Conservation (phyloP, 2,888 invertebrate genomes). For the Siphonodentalium dalli region DNA sequence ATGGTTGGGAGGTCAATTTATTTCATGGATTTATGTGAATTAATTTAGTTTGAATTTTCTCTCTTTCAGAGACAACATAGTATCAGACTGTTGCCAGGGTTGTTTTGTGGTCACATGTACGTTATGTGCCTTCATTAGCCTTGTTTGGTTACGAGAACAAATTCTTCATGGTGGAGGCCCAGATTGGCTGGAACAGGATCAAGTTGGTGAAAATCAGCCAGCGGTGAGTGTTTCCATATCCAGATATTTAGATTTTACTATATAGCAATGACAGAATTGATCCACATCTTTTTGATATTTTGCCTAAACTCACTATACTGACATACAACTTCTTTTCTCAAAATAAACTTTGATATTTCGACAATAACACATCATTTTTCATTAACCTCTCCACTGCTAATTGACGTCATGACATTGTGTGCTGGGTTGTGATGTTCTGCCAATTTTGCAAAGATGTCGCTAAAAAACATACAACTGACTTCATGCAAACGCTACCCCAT, state of each 20-base stretch:
- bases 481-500: no score
- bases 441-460: no score
- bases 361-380: not conserved
- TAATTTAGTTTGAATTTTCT: not conserved
- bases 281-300: not conserved
- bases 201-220: constrained; percentile 39
- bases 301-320: not conserved
- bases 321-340: not conserved
- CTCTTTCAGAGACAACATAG: constrained; percentile 77
- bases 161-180: constrained; percentile 97
- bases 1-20: no score
- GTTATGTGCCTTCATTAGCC: constrained; percentile 91
- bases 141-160: constrained; percentile 97
- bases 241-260: not conserved
- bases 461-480: no score
- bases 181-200: constrained; percentile 83
- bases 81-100: constrained; percentile 93
- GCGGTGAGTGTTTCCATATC: constrained; percentile 32
- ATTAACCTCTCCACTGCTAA: no score
- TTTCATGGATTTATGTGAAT: no score
- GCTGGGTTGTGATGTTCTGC: no score
- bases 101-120: constrained; percentile 97
- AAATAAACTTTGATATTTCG: not conserved
- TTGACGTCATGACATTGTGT: no score
- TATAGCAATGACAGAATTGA: no score